phyloP scores from a whole-genome alignment of 2,888 invertebrate genomes.

The Patella depressa region DNA sequence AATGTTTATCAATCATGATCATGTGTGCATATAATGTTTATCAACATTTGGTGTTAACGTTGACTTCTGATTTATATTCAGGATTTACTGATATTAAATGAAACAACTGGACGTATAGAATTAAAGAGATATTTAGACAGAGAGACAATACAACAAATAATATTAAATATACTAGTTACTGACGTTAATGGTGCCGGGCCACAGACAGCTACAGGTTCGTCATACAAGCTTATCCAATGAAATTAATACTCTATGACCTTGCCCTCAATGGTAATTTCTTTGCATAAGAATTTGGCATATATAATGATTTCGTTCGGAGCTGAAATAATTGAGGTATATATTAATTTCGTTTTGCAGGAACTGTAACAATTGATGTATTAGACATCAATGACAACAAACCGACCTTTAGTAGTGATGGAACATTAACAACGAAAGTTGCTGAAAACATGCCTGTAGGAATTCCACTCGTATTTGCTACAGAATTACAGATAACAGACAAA shows the following conservation, averaged over 20 bases:
- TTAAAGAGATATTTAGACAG: slow-evolving; percentile 19
- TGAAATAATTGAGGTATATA: no score
- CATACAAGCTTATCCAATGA: no score
- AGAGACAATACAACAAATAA: slow-evolving; percentile 18
- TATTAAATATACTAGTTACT: slow-evolving; percentile 13
- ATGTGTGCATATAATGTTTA: no score
- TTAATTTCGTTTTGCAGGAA: background rate
- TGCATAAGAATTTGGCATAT: no score
- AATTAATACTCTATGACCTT: no score
- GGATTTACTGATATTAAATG: background rate
- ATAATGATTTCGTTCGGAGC: no score
- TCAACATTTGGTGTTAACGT: no score
- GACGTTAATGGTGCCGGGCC: slow-evolving; percentile 11
- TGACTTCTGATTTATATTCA: background rate
- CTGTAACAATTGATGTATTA: background rate
- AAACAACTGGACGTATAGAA: background rate
- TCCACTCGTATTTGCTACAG: background rate
- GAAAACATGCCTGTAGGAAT: slow-evolving; percentile 6
- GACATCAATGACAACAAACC: slow-evolving; percentile 2
- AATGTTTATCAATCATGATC: no score
- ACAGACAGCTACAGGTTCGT: no score
- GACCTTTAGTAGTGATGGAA: background rate
- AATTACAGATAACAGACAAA: background rate
- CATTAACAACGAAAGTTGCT: background rate
- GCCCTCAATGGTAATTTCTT: no score